Percentiles rank a stretch among this genome's conserved stretches.
phyloP scores from a whole-genome alignment of 1,140 invertebrate genomes.

The Proctacanthus coquilletti region DNA sequence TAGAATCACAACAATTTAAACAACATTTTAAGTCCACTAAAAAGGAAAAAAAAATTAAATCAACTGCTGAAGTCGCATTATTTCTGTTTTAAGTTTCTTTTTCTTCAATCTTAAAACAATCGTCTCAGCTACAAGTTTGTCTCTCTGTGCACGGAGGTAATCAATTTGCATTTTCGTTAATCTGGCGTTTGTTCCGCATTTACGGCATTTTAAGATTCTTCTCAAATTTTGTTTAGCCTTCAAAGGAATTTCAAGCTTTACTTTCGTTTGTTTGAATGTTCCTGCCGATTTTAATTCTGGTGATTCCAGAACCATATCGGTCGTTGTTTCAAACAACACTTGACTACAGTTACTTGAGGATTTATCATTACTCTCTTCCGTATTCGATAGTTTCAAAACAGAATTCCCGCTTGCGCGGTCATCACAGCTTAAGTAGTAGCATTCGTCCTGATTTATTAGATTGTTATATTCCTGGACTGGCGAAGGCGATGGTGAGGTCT shows the following conservation, averaged over 20 bases:
- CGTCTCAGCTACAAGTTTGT: slow-evolving; percentile 28
- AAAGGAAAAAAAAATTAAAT: too few species aligned
- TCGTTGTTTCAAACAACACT: neutral
- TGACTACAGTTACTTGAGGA: neutral
- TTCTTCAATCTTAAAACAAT: slow-evolving; percentile 30
- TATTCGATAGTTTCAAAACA: neutral
- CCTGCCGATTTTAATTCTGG: neutral
- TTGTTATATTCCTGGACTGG: too few species aligned
- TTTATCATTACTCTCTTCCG: neutral
- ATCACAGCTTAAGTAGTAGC: too few species aligned
- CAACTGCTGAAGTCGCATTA: too few species aligned
- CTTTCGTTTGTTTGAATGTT: neutral
- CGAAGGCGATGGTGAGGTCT: too few species aligned
- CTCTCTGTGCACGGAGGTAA: slow-evolving; percentile 25
- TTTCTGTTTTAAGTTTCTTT: slow-evolving; percentile 13
- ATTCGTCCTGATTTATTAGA: too few species aligned
- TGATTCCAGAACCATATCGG: neutral
- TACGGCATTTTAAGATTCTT: slow-evolving; percentile 8
- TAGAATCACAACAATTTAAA: too few species aligned
- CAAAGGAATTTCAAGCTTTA: neutral
- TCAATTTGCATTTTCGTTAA: slow-evolving; percentile 28
- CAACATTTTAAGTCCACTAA: too few species aligned
- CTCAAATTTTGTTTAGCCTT: neutral
- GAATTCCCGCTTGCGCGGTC: neutral
- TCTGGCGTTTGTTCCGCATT: slow-evolving; percentile 20